A percentile compares a stretch with the other conserved stretches of the same genome.
Conservation (phyloP, 2,113 vertebrate species). For the Phyllopteryx taeniolatus region DNA sequence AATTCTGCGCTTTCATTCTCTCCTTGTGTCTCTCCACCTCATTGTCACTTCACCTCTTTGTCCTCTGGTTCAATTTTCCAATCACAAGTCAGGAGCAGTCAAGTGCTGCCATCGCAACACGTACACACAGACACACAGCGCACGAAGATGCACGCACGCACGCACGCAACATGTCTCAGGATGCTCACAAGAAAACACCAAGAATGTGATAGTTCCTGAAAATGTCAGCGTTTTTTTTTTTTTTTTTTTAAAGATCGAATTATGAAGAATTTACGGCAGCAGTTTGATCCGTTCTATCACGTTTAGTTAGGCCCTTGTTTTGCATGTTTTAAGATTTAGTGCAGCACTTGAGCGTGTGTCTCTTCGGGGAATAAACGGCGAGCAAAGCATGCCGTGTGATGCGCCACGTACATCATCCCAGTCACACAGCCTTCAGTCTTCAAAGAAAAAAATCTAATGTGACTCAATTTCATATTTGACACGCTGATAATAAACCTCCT, state of each 20-base stretch:
- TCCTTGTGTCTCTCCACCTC: constrained; percentile 55
- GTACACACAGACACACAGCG: neutral
- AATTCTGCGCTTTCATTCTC: constrained; percentile 49
- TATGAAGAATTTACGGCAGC: constrained; percentile 64
- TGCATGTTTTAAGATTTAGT: constrained; percentile 66
- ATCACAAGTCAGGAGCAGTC: constrained; percentile 70
- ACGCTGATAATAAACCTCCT: constrained; percentile 69
- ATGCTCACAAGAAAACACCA: constrained; percentile 43
- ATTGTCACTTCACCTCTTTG: constrained; percentile 67
- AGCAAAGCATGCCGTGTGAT: constrained; percentile 56
- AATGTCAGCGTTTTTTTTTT: constrained; percentile 54
- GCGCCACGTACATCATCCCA: constrained; percentile 49
- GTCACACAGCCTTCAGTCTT: constrained; percentile 65
- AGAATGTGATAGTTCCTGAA: constrained; percentile 52
- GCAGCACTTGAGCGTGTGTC: constrained; percentile 50
- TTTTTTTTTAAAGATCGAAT: constrained; percentile 38
- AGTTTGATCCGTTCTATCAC: constrained; percentile 66
- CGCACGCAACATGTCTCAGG: constrained; percentile 27
- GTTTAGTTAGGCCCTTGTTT: constrained; percentile 59
- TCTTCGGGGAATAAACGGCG: constrained; percentile 63
- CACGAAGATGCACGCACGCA: no score
- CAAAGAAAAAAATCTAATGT: constrained; percentile 58
- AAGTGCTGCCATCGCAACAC: constrained; percentile 56
- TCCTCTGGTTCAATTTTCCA: constrained; percentile 67
- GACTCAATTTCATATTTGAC: constrained; percentile 68